A percentile compares a stretch with the other conserved stretches of the same genome.
Conservation (phyloP, 2,888 invertebrate genomes). For the Lobophora halterata region DNA sequence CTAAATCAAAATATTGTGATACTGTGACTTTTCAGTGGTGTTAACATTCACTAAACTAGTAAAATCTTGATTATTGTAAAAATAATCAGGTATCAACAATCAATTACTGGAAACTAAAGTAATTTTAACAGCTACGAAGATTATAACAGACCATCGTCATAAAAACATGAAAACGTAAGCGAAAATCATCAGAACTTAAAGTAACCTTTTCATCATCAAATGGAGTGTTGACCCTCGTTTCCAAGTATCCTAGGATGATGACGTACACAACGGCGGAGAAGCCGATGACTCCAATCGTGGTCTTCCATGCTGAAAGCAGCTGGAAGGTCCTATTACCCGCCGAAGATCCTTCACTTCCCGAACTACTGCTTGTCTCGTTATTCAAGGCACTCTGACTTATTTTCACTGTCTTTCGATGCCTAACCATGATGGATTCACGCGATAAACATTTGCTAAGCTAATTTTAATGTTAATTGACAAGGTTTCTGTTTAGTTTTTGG, state of each 20-base stretch:
- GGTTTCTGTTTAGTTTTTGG: slow-evolving; percentile 35
- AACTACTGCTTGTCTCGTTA: slow-evolving; percentile 59
- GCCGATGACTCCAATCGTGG: slow-evolving; percentile 80
- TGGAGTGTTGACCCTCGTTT: slow-evolving; percentile 93
- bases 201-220: slow-evolving; percentile 87
- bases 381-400: slow-evolving; percentile 45
- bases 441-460: slow-evolving; percentile 3
- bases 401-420: slow-evolving; percentile 52
- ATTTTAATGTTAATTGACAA: slow-evolving; percentile 41
- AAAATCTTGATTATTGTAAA: too few relatives aligned
- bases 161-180: slow-evolving; percentile 1
- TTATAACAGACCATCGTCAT: too few relatives aligned
- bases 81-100: too few relatives aligned
- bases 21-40: too few relatives aligned
- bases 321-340: slow-evolving; percentile 42
- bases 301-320: slow-evolving; percentile 78
- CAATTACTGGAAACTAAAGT: too few relatives aligned
- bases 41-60: too few relatives aligned
- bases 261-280: slow-evolving; percentile 87
- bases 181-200: slow-evolving; percentile 3
- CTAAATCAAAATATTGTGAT: too few relatives aligned
- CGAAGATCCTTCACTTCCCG: slow-evolving; percentile 45
- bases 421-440: slow-evolving; percentile 49
- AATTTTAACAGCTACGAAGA: too few relatives aligned
- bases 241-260: slow-evolving; percentile 90